phyloP scores from a whole-genome alignment of 2,113 vertebrate species.

The Clarias magur region DNA sequence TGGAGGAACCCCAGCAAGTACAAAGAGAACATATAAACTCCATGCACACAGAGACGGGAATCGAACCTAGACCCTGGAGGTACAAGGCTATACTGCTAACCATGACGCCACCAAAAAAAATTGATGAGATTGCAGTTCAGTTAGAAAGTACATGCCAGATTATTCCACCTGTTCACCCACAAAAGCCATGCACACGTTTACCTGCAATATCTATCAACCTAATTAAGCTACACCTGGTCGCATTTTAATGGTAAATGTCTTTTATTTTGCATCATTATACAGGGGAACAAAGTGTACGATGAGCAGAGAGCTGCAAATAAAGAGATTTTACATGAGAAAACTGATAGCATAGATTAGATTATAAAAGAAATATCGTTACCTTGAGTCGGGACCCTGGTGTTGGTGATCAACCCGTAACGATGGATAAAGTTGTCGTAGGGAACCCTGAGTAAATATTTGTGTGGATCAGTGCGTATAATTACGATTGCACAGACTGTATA shows the following conservation, averaged over 20 bases:
- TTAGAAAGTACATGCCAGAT: conserved; percentile 42
- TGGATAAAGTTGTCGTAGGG: conserved; percentile 80
- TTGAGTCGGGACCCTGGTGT: conserved; percentile 50
- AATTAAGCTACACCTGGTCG: conserved; percentile 50
- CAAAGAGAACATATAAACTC: too few species aligned
- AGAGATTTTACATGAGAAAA: conserved; percentile 37
- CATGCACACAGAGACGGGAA: too few species aligned
- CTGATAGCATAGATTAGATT: conserved; percentile 25
- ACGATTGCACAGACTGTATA: not conserved
- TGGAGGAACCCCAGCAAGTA: too few species aligned
- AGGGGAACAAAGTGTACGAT: conserved; percentile 39
- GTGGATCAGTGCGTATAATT: not conserved
- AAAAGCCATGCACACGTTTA: conserved; percentile 63
- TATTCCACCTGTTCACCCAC: not conserved
- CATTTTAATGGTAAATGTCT: conserved; percentile 48
- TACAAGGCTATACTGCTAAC: too few species aligned
- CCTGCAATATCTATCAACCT: conserved; percentile 59
- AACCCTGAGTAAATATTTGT: conserved; percentile 72
- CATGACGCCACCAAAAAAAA: not conserved
- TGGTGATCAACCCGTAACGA: conserved; percentile 78
- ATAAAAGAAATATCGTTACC: conserved; percentile 27
- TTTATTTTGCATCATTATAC: conserved; percentile 38
- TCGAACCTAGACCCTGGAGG: too few species aligned
- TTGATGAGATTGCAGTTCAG: not conserved
- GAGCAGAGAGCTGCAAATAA: conserved; percentile 49